phyloP scores from a whole-genome alignment of 2,113 vertebrate genomes.

The Cyprichromis sp. region DNA sequence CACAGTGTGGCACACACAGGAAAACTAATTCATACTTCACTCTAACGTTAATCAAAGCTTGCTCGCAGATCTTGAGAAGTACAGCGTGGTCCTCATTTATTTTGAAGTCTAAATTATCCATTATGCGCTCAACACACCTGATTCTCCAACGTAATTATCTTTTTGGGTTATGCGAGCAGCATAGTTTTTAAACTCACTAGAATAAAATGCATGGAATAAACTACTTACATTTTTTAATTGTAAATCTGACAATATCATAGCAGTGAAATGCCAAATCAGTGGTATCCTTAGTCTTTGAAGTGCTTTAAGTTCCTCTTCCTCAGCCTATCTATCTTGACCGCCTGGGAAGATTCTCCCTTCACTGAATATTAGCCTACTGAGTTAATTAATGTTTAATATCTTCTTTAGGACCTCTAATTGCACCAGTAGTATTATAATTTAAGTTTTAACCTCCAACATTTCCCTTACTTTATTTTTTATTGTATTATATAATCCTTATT shows the following conservation, averaged over 20 bases:
- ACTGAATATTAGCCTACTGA: neutral
- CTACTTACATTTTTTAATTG: neutral
- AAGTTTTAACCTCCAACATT: neutral
- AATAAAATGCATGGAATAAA: neutral
- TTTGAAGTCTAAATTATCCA: neutral
- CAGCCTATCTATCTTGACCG: neutral
- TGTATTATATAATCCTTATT: neutral
- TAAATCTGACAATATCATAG: neutral
- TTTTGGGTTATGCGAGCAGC: neutral
- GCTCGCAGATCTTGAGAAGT: neutral
- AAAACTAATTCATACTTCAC: neutral
- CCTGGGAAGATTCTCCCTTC: neutral
- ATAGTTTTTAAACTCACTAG: neutral
- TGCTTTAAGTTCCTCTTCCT: neutral
- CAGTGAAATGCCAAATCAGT: neutral
- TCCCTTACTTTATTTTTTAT: neutral
- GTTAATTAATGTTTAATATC: slow-evolving; percentile 33
- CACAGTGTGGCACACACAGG: neutral
- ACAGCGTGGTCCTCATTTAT: neutral
- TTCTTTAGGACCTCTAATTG: slow-evolving; percentile 16
- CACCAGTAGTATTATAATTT: neutral
- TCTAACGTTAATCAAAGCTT: neutral
- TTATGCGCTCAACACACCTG: neutral
- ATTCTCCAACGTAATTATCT: neutral
- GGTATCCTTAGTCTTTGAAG: neutral